Evolutionary conservation across 37 sponge, comb jelly and placozoan species (phyloP).

Genomic region (Beroe ovata): DNA sequence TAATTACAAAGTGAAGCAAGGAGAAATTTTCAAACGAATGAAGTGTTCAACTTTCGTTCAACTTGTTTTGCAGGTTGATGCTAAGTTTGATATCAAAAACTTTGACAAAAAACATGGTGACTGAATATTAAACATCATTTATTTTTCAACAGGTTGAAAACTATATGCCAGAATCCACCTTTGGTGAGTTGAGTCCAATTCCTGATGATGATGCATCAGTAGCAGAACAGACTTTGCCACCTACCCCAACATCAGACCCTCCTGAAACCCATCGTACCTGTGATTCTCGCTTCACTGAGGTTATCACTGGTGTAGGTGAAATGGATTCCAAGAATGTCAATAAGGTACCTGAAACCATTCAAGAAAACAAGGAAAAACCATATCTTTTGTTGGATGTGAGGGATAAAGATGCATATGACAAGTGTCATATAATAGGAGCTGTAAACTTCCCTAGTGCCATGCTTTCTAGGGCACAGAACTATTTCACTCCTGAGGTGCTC

Average conservation of each 20-base stretch:
- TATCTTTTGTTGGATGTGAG: conserved; percentile 94
- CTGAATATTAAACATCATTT: neutral
- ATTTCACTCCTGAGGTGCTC: conserved; percentile 91
- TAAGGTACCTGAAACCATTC: conserved; percentile 37
- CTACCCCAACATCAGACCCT: conserved; percentile 43
- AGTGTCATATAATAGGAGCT: conserved; percentile 92
- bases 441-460: conserved; percentile 82
- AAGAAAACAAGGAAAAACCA: conserved; percentile 68
- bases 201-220: conserved; percentile 15
- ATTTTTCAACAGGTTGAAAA: conserved; percentile 28
- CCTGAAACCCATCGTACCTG: conserved; percentile 27
- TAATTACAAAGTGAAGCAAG: conserved; percentile 84
- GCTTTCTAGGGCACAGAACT: conserved; percentile 90
- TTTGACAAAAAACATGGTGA: too few relatives aligned
- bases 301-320: conserved; percentile 60
- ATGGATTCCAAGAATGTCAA: conserved; percentile 27
- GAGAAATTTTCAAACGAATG: conserved; percentile 93
- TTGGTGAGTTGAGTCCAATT: conserved; percentile 29
- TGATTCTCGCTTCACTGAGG: conserved; percentile 18
- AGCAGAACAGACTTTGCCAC: conserved; percentile 13
- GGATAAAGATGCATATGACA: conserved; percentile 78
- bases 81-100: too few relatives aligned
- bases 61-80: conserved; percentile 86
- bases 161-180: conserved; percentile 28
- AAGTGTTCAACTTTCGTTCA: conserved; percentile 95